Evolutionary conservation across 23 tunicate species (phyloP).

Genomic region (Trididemnum nubilum): DNA sequence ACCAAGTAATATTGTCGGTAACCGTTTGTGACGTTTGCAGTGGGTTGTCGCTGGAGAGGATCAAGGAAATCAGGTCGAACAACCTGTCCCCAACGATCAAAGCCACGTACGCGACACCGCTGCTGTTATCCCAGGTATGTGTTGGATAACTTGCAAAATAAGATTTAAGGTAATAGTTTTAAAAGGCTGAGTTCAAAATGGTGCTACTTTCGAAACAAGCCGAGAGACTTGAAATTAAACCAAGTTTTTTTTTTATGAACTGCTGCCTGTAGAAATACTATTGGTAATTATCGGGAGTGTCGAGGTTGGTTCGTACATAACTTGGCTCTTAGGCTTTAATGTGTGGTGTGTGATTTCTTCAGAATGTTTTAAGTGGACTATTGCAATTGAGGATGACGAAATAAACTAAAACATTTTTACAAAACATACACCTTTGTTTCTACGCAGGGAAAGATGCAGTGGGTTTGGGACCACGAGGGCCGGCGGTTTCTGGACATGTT

Average conservation of each 20-base stretch:
- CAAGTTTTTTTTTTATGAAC: background rate
- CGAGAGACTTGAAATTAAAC: background rate
- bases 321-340: too few species aligned
- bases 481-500: slow-evolving; percentile 88
- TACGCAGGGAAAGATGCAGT: slow-evolving; percentile 89
- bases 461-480: slow-evolving; percentile 97
- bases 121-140: slow-evolving; percentile 68
- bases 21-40: too few species aligned
- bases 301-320: too few species aligned
- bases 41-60: slow-evolving; percentile 54
- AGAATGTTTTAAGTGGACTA: too few species aligned
- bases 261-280: too few species aligned
- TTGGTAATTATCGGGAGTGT: too few species aligned
- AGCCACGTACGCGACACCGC: slow-evolving; percentile 61
- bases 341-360: too few species aligned
- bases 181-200: background rate
- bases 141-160: too few species aligned
- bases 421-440: background rate
- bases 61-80: slow-evolving; percentile 23
- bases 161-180: background rate
- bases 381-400: too few species aligned
- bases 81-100: slow-evolving; percentile 44
- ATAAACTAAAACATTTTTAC: too few species aligned
- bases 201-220: too few species aligned
- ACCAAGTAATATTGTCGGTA: too few species aligned